Conservation (phyloP, 1,140 invertebrate genomes). For the Drosophila insularis region DNA sequence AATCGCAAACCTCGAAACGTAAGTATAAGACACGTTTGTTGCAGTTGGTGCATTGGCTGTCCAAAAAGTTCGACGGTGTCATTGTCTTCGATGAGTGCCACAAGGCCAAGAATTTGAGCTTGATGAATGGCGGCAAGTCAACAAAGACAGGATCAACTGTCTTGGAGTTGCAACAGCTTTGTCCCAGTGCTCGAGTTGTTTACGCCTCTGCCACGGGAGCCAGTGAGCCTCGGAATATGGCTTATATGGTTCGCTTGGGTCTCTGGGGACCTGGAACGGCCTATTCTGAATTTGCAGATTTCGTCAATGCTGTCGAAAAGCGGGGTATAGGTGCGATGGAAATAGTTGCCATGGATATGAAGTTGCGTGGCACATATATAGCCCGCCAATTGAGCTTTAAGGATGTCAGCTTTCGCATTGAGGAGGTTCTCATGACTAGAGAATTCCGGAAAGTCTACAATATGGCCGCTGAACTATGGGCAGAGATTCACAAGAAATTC, state of each 20-base stretch:
- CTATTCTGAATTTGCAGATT: conserved; percentile 96
- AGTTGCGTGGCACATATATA: conserved; percentile 98
- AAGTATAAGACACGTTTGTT: conserved; percentile 97
- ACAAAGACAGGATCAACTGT: conserved; percentile 95
- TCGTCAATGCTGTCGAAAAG: conserved; percentile 97
- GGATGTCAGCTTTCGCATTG: conserved; percentile 96
- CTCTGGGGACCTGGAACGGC: conserved; percentile 99
- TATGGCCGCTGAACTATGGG: conserved; percentile 96
- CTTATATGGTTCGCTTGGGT: conserved; percentile 98
- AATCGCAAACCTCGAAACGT: conserved; percentile 92
- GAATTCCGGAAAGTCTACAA: conserved; percentile 96
- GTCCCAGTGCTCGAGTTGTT: conserved; percentile 96
- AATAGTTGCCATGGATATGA: conserved; percentile 99
- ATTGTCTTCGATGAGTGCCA: conserved; percentile 99
- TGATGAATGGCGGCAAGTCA: conserved; percentile 95
- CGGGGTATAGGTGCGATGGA: conserved; percentile 99
- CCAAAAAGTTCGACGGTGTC: conserved; percentile 96
- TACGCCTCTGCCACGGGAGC: conserved; percentile 99
- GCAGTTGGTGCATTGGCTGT: conserved; percentile 97
- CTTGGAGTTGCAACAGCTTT: conserved; percentile 95
- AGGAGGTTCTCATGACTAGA: conserved; percentile 94
- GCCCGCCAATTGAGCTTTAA: conserved; percentile 98
- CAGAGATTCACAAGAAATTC: conserved; percentile 96
- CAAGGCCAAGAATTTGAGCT: conserved; percentile 98
- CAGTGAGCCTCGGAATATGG: conserved; percentile 99